Evolutionary conservation across 2,888 invertebrate genomes (phyloP).

Genomic region (Agrilus biguttatus): DNA sequence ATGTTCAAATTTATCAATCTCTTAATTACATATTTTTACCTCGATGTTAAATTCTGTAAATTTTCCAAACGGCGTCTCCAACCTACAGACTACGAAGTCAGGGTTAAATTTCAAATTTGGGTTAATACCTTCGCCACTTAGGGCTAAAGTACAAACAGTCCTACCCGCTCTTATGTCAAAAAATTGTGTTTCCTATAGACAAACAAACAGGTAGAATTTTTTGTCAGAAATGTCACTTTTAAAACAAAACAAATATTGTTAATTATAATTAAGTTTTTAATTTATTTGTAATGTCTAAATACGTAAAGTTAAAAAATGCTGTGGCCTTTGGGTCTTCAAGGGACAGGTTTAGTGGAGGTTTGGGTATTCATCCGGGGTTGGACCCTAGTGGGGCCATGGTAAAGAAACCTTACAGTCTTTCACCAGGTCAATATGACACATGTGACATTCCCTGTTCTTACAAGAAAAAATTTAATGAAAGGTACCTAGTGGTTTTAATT

Average conservation of each 20-base stretch:
- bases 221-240: background rate
- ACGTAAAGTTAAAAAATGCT: slow-evolving; percentile 2
- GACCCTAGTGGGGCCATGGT: slow-evolving; percentile 10
- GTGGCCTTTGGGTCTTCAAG: slow-evolving; percentile 12
- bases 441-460: slow-evolving; percentile 7
- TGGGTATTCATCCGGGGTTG: slow-evolving; percentile 17
- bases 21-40: slow-evolving; percentile 6
- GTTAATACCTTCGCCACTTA: slow-evolving; percentile 12
- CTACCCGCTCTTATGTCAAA: slow-evolving; percentile 14
- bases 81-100: slow-evolving; percentile 12
- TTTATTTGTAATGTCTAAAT: background rate
- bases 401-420: slow-evolving; percentile 7
- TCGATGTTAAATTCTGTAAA: slow-evolving; percentile 12
- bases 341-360: slow-evolving; percentile 11
- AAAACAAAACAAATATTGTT: background rate
- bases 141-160: slow-evolving; percentile 12
- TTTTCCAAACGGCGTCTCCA: slow-evolving; percentile 9
- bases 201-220: background rate
- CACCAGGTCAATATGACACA: slow-evolving; percentile 14
- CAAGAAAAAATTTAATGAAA: slow-evolving; percentile 4
- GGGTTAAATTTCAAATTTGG: slow-evolving; percentile 11
- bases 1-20: background rate
- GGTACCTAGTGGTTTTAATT: no score
- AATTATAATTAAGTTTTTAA: background rate
- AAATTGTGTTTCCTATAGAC: slow-evolving; percentile 13